These are phyloP conservation scores for Morinoia aosen DNA, from an alignment of 2,888 invertebrate species.

Conservation along the genomic window DNA sequence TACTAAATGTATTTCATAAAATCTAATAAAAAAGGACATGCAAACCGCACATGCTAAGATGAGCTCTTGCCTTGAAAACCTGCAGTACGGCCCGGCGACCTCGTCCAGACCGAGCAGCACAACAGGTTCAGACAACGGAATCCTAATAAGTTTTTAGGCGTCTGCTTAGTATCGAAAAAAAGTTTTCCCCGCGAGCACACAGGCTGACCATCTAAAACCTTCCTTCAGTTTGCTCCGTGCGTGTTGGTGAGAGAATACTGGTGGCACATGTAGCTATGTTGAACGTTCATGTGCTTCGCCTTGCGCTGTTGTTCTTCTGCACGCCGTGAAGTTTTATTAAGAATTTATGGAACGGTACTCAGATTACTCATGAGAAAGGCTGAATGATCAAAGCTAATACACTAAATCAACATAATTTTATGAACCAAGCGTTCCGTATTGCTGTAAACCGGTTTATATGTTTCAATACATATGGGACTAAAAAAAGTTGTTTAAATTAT, in stretches of 20 bases:
- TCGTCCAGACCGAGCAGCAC: background rate
- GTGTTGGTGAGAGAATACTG: background rate
- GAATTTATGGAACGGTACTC: background rate
- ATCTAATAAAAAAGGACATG: background rate
- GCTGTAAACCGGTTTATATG: no score
- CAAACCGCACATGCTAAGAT: background rate
- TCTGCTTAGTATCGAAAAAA: background rate
- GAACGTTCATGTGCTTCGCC: background rate
- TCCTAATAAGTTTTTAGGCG: background rate
- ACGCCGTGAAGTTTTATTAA: background rate
- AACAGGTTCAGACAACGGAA: background rate
- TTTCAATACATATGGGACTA: no score
- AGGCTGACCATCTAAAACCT: background rate
- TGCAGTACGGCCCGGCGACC: background rate
- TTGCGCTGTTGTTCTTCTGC: background rate
- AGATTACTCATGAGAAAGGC: background rate
- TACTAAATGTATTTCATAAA: background rate
- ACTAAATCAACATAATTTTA: background rate
- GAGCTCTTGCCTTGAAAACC: background rate
- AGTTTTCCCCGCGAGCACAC: background rate
- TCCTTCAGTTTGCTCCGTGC: background rate
- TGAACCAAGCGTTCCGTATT: background rate
- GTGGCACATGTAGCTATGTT: no score
- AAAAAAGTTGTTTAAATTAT: no score
- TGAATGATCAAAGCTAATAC: background rate